Evolutionary conservation across 35 echinoderm and acorn worm genomes (phyloP).

Genomic region (Eucidaris tribuloides): DNA sequence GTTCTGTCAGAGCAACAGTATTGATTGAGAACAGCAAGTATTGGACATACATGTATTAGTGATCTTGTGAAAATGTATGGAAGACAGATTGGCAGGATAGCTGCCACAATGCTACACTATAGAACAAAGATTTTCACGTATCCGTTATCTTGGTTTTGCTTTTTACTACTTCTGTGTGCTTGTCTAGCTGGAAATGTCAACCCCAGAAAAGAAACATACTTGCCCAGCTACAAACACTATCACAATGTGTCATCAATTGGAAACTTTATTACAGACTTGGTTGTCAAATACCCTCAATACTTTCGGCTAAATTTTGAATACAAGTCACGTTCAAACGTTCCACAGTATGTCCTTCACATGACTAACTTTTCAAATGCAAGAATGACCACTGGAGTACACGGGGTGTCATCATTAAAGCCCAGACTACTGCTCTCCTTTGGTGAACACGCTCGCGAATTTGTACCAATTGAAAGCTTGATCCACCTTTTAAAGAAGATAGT

Average conservation of each 20-base stretch:
- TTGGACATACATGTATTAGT: no score
- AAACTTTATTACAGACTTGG: conserved; percentile 55
- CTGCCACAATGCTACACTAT: no score
- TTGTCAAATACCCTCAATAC: conserved; percentile 58
- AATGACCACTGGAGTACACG: conserved; percentile 27
- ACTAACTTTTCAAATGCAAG: conserved; percentile 80
- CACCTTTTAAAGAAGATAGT: conserved; percentile 74
- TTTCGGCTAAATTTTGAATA: conserved; percentile 53
- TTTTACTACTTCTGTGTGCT: no score
- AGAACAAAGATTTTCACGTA: no score
- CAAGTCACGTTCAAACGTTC: conserved; percentile 50
- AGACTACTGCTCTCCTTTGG: conserved; percentile 88
- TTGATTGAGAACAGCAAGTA: no score
- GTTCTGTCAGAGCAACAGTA: no score
- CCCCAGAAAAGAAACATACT: conserved; percentile 68
- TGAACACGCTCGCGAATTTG: conserved; percentile 95
- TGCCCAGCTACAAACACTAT: conserved; percentile 86
- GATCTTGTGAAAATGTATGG: no score
- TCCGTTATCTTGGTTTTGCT: no score
- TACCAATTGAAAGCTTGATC: conserved; percentile 90
- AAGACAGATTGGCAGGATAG: no score
- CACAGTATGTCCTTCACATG: conserved; percentile 75
- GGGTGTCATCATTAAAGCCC: conserved; percentile 46
- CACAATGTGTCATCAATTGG: conserved; percentile 71
- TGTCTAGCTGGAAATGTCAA: conserved; percentile 63